These are phyloP conservation scores for Parazoanthus swiftii DNA, from an alignment of 92 coral and sea anemone genomes.

Conservation along the genomic window DNA sequence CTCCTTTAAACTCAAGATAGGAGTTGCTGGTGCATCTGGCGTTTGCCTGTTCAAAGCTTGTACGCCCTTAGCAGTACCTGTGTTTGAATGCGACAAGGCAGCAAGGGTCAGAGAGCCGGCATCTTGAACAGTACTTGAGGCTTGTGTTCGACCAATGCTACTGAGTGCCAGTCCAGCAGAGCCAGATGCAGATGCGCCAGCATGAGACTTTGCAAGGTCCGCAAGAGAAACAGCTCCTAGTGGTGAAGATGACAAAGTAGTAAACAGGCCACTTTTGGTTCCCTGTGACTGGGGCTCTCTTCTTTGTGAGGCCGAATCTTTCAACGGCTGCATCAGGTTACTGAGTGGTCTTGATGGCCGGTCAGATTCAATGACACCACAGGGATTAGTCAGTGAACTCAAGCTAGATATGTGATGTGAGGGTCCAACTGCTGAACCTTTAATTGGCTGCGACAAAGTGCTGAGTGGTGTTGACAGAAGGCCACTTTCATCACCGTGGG, in stretches of 20 bases:
- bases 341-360: slow-evolving; percentile 9
- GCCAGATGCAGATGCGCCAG: not conserved
- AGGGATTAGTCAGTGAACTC: not conserved
- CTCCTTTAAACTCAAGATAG: too few relatives aligned
- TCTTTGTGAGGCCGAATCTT: not conserved
- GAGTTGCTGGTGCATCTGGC: not conserved
- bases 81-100: not conserved
- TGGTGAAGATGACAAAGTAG: not conserved
- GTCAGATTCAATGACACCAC: not conserved
- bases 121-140: not conserved
- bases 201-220: slow-evolving; percentile 24
- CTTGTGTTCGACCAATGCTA: too few relatives aligned
- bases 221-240: slow-evolving; percentile 37
- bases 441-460: not conserved
- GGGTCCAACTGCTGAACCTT: not conserved
- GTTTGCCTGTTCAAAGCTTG: not conserved
- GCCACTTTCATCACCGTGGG: not conserved
- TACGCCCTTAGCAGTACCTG: not conserved
- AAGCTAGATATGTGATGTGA: not conserved
- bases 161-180: not conserved
- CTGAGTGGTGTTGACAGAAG: slow-evolving; percentile 30
- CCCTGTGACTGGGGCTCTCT: not conserved
- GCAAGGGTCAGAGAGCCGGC: not conserved
- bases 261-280: not conserved
- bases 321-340: not conserved